Conservation (phyloP, 1,140 invertebrate species). For the Melanaphis sacchari region DNA sequence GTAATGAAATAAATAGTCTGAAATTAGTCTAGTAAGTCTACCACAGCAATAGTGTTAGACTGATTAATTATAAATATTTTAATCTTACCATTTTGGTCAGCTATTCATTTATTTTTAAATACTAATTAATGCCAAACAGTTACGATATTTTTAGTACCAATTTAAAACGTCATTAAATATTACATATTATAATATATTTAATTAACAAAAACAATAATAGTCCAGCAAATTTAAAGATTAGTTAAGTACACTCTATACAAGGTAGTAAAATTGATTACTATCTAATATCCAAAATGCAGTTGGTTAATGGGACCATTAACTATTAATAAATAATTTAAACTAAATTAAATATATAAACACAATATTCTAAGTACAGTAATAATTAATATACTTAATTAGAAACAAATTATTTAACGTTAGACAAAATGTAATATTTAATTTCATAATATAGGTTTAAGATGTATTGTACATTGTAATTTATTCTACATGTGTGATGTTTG, state of each 20-base stretch:
- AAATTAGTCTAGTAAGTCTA: background rate
- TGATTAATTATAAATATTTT: background rate
- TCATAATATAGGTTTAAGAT: background rate
- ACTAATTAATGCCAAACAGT: background rate
- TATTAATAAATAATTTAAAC: conserved; percentile 5
- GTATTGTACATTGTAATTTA: background rate
- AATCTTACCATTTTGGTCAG: background rate
- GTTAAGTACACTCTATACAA: background rate
- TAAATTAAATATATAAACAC: background rate
- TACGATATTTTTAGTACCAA: background rate
- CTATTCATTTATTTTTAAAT: background rate
- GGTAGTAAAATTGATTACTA: background rate
- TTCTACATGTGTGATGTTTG: background rate
- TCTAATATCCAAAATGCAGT: background rate
- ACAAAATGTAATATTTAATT: background rate
- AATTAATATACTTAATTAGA: background rate
- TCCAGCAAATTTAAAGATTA: background rate
- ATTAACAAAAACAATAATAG: background rate
- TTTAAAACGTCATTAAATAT: background rate
- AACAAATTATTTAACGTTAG: background rate
- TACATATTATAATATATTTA: background rate
- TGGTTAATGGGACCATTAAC: background rate
- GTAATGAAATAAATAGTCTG: background rate
- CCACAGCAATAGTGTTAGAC: background rate
- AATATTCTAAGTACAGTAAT: background rate